Percentiles rank a stretch among this genome's conserved stretches.
Evolutionary conservation across 2,797 vertebrate species (phyloP).

Genomic region (Enteromius anoplus): DNA sequence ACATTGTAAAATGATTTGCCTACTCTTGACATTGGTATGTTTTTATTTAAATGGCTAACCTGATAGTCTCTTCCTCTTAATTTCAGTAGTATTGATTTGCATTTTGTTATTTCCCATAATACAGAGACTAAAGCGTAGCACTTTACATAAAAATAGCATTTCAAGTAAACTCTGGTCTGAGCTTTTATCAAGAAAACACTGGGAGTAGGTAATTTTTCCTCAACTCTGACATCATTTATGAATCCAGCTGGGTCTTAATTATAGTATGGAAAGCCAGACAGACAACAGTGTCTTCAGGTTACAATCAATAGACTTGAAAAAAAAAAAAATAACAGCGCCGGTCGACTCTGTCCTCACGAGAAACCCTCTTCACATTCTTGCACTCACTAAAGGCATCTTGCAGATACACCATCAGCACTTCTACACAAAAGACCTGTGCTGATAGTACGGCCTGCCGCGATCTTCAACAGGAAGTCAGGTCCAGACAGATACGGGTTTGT

Average conservation of each 20-base stretch:
- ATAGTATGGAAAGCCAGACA: conserved; percentile 44
- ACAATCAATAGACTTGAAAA: conserved; percentile 57
- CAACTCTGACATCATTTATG: conserved; percentile 48
- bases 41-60: neutral
- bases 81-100: neutral
- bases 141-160: neutral
- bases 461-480: conserved; percentile 51
- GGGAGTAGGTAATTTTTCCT: conserved; percentile 6
- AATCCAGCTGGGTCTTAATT: conserved; percentile 48
- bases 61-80: neutral
- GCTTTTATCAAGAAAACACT: conserved; percentile 31
- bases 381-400: conserved; percentile 48
- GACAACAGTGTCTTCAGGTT: conserved; percentile 50
- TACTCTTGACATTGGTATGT: neutral
- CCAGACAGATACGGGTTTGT: conserved; percentile 47
- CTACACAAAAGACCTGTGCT: conserved; percentile 42
- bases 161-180: conserved; percentile 25
- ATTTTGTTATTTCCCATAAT: neutral
- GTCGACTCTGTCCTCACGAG: neutral
- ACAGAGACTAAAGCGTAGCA: neutral
- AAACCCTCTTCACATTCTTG: conserved; percentile 48
- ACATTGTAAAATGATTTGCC: neutral
- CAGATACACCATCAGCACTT: conserved; percentile 59
- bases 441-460: conserved; percentile 44
- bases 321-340: conserved; percentile 37